phyloP scores from a whole-genome alignment of 2,797 vertebrate species.

The Sandelia bainsii region DNA sequence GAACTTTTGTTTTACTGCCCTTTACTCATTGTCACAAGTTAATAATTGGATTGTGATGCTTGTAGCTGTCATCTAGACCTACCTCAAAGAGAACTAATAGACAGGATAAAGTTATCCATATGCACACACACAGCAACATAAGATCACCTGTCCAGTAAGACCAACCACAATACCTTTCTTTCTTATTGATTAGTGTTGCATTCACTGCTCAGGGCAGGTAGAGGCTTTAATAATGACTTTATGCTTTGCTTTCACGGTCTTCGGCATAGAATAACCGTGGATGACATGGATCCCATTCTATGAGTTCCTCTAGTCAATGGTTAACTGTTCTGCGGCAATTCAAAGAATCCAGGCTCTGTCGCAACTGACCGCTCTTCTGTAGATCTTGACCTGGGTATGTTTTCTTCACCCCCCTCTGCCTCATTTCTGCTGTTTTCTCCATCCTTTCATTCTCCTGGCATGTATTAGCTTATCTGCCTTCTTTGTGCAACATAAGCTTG shows the following conservation, averaged over 20 bases:
- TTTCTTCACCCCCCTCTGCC: slow-evolving; percentile 46
- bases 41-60: slow-evolving; percentile 34
- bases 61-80: slow-evolving; percentile 39
- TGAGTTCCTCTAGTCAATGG: slow-evolving; percentile 77
- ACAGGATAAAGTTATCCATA: slow-evolving; percentile 54
- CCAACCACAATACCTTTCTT: slow-evolving; percentile 66
- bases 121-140: slow-evolving; percentile 21
- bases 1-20: not conserved
- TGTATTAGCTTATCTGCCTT: slow-evolving; percentile 77
- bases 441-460: slow-evolving; percentile 56
- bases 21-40: slow-evolving; percentile 10
- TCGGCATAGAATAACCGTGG: slow-evolving; percentile 67
- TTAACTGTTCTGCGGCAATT: slow-evolving; percentile 80
- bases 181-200: slow-evolving; percentile 79
- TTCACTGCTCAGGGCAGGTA: slow-evolving; percentile 71
- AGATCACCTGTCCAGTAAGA: slow-evolving; percentile 51
- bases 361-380: slow-evolving; percentile 68
- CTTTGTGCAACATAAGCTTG: slow-evolving; percentile 83
- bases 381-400: slow-evolving; percentile 67
- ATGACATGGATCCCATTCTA: slow-evolving; percentile 67
- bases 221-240: slow-evolving; percentile 71
- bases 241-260: slow-evolving; percentile 67
- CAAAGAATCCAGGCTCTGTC: slow-evolving; percentile 70
- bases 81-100: slow-evolving; percentile 49
- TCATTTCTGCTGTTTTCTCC: slow-evolving; percentile 59